A percentile compares a stretch with the other conserved stretches of the same genome.
Conservation (phyloP, 2,113 vertebrate genomes). For the Pelecanus crispus region DNA sequence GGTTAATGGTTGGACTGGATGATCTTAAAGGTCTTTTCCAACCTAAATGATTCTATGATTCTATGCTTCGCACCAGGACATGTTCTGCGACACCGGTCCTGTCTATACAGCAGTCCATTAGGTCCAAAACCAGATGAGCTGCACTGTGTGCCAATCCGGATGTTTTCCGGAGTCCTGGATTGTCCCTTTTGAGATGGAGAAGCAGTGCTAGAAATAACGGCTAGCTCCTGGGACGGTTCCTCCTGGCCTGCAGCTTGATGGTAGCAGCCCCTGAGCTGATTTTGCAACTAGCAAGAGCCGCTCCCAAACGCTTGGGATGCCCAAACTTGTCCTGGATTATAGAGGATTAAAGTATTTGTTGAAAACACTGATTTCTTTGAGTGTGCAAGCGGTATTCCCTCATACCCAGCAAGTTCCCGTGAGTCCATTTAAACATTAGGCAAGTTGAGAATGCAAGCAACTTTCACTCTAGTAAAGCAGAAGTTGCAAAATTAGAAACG, state of each 20-base stretch:
- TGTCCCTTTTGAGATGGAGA: neutral
- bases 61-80: neutral
- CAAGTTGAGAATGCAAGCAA: neutral
- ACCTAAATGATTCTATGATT: too few species aligned
- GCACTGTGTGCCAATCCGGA: accelerated
- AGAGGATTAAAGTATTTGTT: neutral
- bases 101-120: neutral
- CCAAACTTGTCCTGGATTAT: slow-evolving; percentile 18
- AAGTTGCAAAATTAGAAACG: neutral
- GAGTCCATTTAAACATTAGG: neutral
- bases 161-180: neutral
- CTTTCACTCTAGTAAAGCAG: neutral
- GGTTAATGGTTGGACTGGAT: too few species aligned
- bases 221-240: neutral
- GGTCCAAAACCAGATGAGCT: neutral
- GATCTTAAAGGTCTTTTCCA: too few species aligned
- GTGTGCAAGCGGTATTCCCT: neutral
- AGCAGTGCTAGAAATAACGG: neutral
- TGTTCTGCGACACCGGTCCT: accelerated
- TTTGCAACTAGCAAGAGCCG: neutral
- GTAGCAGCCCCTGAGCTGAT: neutral
- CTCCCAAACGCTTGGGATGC: neutral
- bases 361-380: neutral
- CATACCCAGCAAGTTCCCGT: neutral
- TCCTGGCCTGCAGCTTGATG: neutral